phyloP scores from a whole-genome alignment of 2,888 invertebrate species.

The Graphium colonna region DNA sequence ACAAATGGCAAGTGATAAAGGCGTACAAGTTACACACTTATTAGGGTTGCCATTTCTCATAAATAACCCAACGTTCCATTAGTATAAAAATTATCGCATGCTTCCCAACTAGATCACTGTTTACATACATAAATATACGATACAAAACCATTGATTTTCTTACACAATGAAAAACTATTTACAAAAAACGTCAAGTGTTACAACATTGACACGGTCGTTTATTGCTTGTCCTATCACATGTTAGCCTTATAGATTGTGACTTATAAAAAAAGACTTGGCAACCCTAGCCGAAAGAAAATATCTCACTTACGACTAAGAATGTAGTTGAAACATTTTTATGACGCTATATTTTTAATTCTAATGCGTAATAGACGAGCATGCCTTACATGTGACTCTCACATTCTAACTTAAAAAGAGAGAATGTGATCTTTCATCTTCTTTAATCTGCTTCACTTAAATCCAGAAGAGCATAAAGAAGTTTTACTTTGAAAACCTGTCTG shows the following conservation, averaged over 20 bases:
- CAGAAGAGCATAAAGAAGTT: slow-evolving; percentile 27
- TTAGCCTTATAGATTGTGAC: slow-evolving; percentile 4
- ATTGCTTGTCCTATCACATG: slow-evolving; percentile 23
- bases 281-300: slow-evolving; percentile 9
- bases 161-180: slow-evolving; percentile 15
- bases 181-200: slow-evolving; percentile 12
- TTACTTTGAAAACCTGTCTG: slow-evolving; percentile 50
- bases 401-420: background rate
- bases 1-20: slow-evolving; percentile 17
- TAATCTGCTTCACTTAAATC: too few relatives aligned
- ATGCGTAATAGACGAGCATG: background rate
- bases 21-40: background rate
- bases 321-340: background rate
- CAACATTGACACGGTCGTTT: slow-evolving; percentile 10
- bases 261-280: slow-evolving; percentile 10
- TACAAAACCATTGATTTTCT: slow-evolving; percentile 14
- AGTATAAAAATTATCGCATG: slow-evolving; percentile 5
- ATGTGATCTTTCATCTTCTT: slow-evolving; percentile 25
- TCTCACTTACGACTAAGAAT: background rate
- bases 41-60: slow-evolving; percentile 20
- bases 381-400: background rate
- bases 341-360: background rate
- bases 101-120: slow-evolving; percentile 1
- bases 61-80: background rate
- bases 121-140: slow-evolving; percentile 9